Percentiles rank a stretch among this genome's conserved stretches.
Conservation (phyloP, 2,888 invertebrate species). For the Allolobophora icterica region DNA sequence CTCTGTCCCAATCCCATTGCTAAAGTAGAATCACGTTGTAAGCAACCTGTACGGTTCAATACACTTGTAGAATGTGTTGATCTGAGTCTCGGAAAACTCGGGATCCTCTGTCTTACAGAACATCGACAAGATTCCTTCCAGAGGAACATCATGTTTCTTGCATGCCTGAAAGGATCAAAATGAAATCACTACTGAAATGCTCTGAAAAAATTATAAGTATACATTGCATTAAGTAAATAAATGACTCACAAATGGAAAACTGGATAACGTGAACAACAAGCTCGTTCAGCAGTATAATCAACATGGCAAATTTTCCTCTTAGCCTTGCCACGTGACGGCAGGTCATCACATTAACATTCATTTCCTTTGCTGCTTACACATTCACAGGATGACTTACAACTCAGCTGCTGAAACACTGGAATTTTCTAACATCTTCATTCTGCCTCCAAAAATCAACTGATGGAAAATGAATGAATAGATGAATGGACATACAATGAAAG, state of each 20-base stretch:
- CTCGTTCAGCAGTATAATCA: background rate
- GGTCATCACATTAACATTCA: background rate
- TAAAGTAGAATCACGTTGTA: background rate
- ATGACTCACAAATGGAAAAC: background rate
- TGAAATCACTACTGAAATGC: background rate
- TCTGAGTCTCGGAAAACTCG: constrained; percentile 37
- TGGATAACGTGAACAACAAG: background rate
- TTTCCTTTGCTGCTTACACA: background rate
- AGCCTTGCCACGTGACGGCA: background rate
- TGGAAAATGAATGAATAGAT: too few relatives aligned
- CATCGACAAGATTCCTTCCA: constrained; percentile 45
- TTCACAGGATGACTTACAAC: background rate
- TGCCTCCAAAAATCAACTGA: too few relatives aligned
- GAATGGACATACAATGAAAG: too few relatives aligned
- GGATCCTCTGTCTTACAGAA: constrained; percentile 38
- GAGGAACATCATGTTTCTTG: constrained; percentile 35
- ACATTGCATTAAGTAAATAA: too few relatives aligned
- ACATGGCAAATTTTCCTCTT: background rate
- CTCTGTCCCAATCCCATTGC: background rate
- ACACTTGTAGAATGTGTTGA: constrained; percentile 36
- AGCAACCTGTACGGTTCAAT: constrained; percentile 29
- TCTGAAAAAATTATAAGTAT: background rate
- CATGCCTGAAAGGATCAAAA: constrained; percentile 36
- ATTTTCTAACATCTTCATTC: background rate
- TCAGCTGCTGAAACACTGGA: background rate